Evolutionary conservation across 2,888 invertebrate species (phyloP).

Genomic region (Drosophila mayaguana): DNA sequence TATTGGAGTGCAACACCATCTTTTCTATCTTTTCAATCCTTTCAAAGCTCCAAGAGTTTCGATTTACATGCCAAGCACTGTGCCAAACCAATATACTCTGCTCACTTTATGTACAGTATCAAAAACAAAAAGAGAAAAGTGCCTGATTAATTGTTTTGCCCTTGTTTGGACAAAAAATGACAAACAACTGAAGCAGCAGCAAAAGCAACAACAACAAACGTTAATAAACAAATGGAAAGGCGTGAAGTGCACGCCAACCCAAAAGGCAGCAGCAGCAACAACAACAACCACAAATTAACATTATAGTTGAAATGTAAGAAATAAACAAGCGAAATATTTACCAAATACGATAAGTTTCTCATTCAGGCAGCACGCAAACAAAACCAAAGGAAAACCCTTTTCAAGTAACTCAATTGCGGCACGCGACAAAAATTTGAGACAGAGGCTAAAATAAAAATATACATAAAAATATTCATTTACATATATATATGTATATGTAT

Average conservation of each 20-base stretch:
- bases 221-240: slow-evolving; percentile 60
- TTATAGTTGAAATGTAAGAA: slow-evolving; percentile 45
- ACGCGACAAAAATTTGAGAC: slow-evolving; percentile 53
- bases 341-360: slow-evolving; percentile 48
- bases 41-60: no score
- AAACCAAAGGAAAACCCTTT: slow-evolving; percentile 25
- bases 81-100: neutral
- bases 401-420: slow-evolving; percentile 40
- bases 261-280: neutral
- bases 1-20: no score
- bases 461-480: neutral
- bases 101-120: neutral
- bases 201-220: slow-evolving; percentile 23
- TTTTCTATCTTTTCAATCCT: no score
- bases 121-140: slow-evolving; percentile 8
- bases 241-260: slow-evolving; percentile 60
- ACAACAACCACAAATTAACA: slow-evolving; percentile 34
- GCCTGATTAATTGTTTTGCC: slow-evolving; percentile 54
- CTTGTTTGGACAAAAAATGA: slow-evolving; percentile 25
- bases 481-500: neutral
- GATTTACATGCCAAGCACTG: neutral
- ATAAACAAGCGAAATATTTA: slow-evolving; percentile 65
- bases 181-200: slow-evolving; percentile 15
- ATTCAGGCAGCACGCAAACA: slow-evolving; percentile 19
- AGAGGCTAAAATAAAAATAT: slow-evolving; percentile 3